phyloP scores from a whole-genome alignment of 2,888 invertebrate species.

The Brachyptera risi region DNA sequence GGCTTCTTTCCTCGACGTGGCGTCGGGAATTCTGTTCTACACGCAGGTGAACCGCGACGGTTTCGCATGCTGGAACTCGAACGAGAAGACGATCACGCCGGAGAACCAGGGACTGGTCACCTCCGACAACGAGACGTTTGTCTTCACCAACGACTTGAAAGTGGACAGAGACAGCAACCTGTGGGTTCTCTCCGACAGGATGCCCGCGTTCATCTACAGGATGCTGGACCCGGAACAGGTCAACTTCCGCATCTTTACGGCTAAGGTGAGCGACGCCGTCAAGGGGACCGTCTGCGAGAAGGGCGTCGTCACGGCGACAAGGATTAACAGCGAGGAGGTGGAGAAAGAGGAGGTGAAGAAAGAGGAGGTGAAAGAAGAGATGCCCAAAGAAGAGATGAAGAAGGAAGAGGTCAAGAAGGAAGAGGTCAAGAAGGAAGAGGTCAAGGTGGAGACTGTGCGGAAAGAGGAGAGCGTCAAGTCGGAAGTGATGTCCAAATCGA shows the following conservation, averaged over 20 bases:
- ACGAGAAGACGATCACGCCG: slow-evolving; percentile 57
- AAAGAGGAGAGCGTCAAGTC: too few relatives aligned
- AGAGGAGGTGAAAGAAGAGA: background rate
- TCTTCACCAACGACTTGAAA: slow-evolving; percentile 75
- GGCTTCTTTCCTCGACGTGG: slow-evolving; percentile 65
- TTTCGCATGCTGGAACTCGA: slow-evolving; percentile 73
- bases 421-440: background rate
- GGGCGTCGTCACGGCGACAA: too few relatives aligned
- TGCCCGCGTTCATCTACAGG: slow-evolving; percentile 65
- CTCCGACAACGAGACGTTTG: slow-evolving; percentile 65
- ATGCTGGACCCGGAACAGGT: slow-evolving; percentile 57
- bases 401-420: background rate
- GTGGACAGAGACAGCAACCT: slow-evolving; percentile 65
- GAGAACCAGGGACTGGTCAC: slow-evolving; percentile 68
- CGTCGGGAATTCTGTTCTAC: slow-evolving; percentile 69
- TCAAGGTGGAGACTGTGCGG: background rate
- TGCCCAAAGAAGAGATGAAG: background rate
- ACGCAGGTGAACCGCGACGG: slow-evolving; percentile 70
- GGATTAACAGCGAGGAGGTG: background rate
- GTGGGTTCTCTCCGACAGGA: slow-evolving; percentile 69
- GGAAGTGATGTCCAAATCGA: too few relatives aligned
- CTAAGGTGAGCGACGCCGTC: slow-evolving; percentile 64
- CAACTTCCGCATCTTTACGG: slow-evolving; percentile 68
- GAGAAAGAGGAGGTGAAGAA: background rate
- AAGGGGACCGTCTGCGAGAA: slow-evolving; percentile 65